These are phyloP conservation scores for Neomorphus geoffroyi DNA, from an alignment of 2,797 vertebrate genomes.

Conservation along the genomic window DNA sequence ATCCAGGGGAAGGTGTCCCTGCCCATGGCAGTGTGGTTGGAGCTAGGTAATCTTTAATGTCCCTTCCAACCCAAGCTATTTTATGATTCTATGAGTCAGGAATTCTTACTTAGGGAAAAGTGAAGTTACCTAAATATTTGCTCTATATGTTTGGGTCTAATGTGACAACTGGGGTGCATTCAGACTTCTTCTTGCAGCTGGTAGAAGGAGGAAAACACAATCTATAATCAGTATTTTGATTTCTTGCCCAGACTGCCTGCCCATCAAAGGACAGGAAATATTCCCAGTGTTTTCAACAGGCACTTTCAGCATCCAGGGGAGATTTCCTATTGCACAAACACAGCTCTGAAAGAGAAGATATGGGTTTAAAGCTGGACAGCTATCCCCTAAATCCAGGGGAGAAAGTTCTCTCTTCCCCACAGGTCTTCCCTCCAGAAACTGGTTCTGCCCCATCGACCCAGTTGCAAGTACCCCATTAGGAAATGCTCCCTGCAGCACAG, in stretches of 20 bases:
- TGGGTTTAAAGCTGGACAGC: not conserved
- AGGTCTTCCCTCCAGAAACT: not conserved
- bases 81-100: not conserved
- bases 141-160: fast-evolving
- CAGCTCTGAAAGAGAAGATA: not conserved
- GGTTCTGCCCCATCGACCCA: not conserved
- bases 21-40: no score
- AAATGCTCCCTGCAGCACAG: not conserved
- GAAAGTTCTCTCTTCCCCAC: not conserved
- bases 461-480: not conserved
- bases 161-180: not conserved
- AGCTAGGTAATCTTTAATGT: no score
- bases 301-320: not conserved
- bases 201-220: not conserved
- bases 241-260: not conserved
- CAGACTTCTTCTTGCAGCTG: not conserved
- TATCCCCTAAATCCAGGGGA: not conserved
- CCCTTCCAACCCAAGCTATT: no score
- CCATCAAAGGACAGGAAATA: not conserved
- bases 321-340: not conserved
- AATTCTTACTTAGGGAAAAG: not conserved
- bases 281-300: not conserved
- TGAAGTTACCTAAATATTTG: not conserved
- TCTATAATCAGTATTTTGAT: not conserved
- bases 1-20: no score